These are phyloP conservation scores for Urocolius indicus DNA, from an alignment of 2,113 vertebrate species.

Conservation along the genomic window DNA sequence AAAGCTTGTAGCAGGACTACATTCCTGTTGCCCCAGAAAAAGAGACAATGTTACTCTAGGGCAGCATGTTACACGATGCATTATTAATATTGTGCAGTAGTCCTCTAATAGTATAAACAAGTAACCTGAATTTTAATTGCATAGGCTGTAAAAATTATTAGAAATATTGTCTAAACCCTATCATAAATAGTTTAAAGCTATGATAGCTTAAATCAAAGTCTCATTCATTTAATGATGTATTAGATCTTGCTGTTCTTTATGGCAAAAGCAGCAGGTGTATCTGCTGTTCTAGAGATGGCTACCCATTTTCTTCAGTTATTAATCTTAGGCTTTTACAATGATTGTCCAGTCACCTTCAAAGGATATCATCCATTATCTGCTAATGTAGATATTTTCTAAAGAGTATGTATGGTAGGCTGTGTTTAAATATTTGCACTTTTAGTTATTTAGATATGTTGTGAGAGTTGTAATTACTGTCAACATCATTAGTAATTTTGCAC, in stretches of 20 bases:
- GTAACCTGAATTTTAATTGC: conserved; percentile 66
- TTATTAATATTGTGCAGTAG: conserved; percentile 57
- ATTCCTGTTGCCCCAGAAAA: conserved; percentile 12
- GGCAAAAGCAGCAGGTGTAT: conserved; percentile 17
- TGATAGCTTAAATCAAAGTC: conserved; percentile 58
- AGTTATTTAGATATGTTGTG: conserved; percentile 51
- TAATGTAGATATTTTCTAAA: background rate
- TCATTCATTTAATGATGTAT: conserved; percentile 64
- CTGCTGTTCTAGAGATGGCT: conserved; percentile 40
- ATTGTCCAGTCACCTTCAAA: conserved; percentile 66
- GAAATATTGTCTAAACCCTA: conserved; percentile 44
- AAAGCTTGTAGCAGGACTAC: conserved; percentile 17
- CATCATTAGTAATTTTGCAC: conserved; percentile 47
- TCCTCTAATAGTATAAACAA: conserved; percentile 54
- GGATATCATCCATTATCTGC: conserved; percentile 30
- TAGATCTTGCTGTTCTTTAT: conserved; percentile 42
- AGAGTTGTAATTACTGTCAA: conserved; percentile 49
- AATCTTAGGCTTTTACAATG: conserved; percentile 52
- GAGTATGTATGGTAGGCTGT: background rate
- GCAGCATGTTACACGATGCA: background rate
- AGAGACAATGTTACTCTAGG: conserved; percentile 39
- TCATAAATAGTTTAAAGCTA: conserved; percentile 73
- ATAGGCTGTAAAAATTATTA: conserved; percentile 56
- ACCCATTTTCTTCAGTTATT: conserved; percentile 61
- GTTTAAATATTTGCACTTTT: conserved; percentile 17